Evolutionary conservation across 1,140 invertebrate genomes (phyloP), one percentile per base, ranked within the genome.

Genomic region (Apis laboriosa): DNA sequence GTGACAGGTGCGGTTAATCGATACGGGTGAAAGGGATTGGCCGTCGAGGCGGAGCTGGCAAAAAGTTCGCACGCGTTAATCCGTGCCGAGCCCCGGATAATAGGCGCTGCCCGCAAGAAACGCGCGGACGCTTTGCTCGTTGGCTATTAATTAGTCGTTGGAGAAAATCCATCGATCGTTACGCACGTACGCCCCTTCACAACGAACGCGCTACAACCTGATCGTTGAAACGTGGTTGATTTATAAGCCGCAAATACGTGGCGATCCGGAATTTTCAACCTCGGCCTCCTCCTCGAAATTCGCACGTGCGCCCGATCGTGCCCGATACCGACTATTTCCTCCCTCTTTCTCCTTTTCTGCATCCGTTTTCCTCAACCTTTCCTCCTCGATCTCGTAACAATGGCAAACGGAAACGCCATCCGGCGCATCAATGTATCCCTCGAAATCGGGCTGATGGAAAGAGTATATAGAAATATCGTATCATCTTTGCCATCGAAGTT

Each of bases 21-120:
- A 68, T 73, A 80, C 77, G 55, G 81, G 86, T 88, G 87, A 88
- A 88, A 88, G 87, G 82, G 56, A 68, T 78, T 72, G 79, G 68
- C 49, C 66, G 58, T 63, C 63, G 72, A 15, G 55, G 55, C 19
- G n/a, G 24, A 1, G 28, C 9, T 34, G 15, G 56, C 83, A 88
- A 83, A 85, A 88, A 85, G 53, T 55, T 63, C 43, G 56, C 53
- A 73, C 83, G 77, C 70, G 77, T 83, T 88, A 88, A 88, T 88
- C 75, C 78, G 80, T 19, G 71, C 58, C 53, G 80, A 53, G n/a
- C 56, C 63, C 55, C n/a, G 76, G 78, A 84, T 88, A 85, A 88
- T 84, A 81, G 77, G 66, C 58, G 53, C 53, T 60, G 15, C 11
- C 55, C 49, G 61, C 66, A 87, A 79, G 70, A 84, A 87, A 78